These are phyloP conservation scores for Leptarthrus brevirostris DNA, from an alignment of 2,888 invertebrate species.

Conservation along the genomic window DNA sequence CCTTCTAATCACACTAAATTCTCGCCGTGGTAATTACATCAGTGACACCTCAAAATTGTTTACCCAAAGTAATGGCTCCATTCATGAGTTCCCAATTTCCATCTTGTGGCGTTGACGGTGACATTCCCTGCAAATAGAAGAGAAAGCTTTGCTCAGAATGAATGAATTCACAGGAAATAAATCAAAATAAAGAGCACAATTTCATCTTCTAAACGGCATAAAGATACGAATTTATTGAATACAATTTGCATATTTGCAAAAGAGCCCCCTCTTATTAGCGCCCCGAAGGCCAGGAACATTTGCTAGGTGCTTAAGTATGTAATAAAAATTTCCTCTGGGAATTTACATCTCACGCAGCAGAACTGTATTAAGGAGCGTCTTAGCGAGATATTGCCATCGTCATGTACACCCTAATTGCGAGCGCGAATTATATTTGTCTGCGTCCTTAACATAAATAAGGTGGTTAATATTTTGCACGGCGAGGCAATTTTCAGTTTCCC, in stretches of 20 bases:
- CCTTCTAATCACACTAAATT: background rate
- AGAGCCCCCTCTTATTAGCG: conserved; percentile 17
- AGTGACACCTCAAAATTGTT: conserved; percentile 2
- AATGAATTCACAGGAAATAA: conserved; percentile 39
- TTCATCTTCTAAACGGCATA: conserved; percentile 32
- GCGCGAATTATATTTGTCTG: conserved; percentile 16
- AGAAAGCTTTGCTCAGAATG: background rate
- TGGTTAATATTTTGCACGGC: conserved; percentile 37
- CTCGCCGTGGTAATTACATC: background rate
- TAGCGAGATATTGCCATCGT: conserved; percentile 14
- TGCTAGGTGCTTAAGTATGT: conserved; percentile 25
- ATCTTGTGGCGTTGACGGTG: background rate
- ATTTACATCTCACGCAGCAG: conserved; percentile 19
- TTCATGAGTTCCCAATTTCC: background rate
- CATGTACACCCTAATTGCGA: conserved; percentile 33
- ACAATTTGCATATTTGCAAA: conserved; percentile 41
- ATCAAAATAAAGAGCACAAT: conserved; percentile 46
- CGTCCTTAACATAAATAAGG: conserved; percentile 33
- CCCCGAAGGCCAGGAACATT: conserved; percentile 12
- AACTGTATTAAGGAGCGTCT: conserved; percentile 10
- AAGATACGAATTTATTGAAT: conserved; percentile 43
- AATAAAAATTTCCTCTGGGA: conserved; percentile 31
- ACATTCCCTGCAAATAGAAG: conserved; percentile 14
- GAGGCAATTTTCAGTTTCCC: conserved; percentile 29
- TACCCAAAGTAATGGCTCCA: background rate